Percentiles rank a stretch among this genome's conserved stretches.
These are phyloP conservation scores for Tineola bisselliella DNA, from an alignment of 2,888 invertebrate genomes.

Conservation along the genomic window DNA sequence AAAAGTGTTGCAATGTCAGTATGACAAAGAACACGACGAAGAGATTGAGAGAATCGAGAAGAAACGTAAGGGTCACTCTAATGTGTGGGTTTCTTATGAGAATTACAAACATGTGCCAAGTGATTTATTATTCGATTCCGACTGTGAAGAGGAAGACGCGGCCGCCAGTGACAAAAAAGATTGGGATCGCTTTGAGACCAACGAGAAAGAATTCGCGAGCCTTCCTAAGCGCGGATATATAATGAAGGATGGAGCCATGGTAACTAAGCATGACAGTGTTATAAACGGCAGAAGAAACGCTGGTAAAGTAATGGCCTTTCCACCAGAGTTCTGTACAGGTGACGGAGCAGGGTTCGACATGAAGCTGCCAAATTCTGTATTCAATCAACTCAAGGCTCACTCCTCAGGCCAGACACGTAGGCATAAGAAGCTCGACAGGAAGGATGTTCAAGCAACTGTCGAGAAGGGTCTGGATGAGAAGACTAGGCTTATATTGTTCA, in stretches of 20 bases:
- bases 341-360: slow-evolving; percentile 88
- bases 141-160: slow-evolving; percentile 65
- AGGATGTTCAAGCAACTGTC: slow-evolving; percentile 85
- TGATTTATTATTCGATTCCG: slow-evolving; percentile 63
- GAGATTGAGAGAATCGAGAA: slow-evolving; percentile 80
- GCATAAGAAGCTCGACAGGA: slow-evolving; percentile 75
- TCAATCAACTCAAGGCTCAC: slow-evolving; percentile 75
- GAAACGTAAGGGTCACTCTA: slow-evolving; percentile 78
- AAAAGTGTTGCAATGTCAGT: slow-evolving; percentile 88
- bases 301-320: slow-evolving; percentile 87
- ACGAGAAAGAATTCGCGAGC: slow-evolving; percentile 74
- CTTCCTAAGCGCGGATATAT: slow-evolving; percentile 79
- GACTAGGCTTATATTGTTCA: slow-evolving; percentile 87
- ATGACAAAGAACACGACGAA: slow-evolving; percentile 86
- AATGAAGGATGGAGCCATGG: slow-evolving; percentile 74
- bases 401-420: slow-evolving; percentile 65
- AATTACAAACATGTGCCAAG: slow-evolving; percentile 73
- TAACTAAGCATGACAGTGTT: slow-evolving; percentile 92
- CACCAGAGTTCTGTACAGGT: slow-evolving; percentile 89
- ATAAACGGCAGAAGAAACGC: slow-evolving; percentile 89
- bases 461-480: slow-evolving; percentile 91
- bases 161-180: slow-evolving; percentile 66
- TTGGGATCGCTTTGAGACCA: slow-evolving; percentile 81
- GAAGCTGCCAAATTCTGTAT: slow-evolving; percentile 83
- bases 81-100: slow-evolving; percentile 76